Evolutionary conservation across 2,113 vertebrate species (phyloP).

Genomic region (Syngnathoides biaculeatus): DNA sequence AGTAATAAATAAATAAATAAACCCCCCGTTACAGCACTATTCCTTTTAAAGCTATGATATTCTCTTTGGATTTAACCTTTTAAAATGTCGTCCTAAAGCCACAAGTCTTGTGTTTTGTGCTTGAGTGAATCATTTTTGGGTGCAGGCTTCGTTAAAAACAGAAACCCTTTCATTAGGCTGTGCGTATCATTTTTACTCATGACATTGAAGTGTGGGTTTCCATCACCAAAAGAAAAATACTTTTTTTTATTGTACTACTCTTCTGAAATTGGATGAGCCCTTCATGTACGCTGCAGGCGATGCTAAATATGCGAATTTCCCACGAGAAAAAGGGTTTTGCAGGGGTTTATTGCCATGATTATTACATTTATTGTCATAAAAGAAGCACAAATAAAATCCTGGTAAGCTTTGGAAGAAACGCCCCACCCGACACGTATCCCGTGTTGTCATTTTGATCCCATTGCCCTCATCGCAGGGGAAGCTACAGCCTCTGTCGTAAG

Average conservation of each 20-base stretch:
- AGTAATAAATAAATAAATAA: too few relatives aligned
- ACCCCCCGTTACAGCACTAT: too few relatives aligned
- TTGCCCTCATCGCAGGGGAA: neutral
- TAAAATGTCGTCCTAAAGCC: too few relatives aligned
- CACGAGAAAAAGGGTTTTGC: neutral
- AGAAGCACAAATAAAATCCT: neutral
- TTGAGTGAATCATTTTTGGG: neutral
- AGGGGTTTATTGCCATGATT: neutral
- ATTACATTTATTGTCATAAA: neutral
- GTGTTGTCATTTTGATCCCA: constrained; percentile 16
- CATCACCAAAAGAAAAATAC: too few relatives aligned
- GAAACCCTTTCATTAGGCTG: neutral
- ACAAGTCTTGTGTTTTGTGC: neutral
- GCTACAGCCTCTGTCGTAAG: constrained; percentile 15
- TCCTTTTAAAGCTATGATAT: too few relatives aligned
- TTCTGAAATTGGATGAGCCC: too few relatives aligned
- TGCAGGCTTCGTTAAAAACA: neutral
- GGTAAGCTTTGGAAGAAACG: too few relatives aligned
- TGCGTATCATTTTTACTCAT: too few relatives aligned
- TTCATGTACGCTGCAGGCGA: neutral
- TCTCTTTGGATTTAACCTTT: too few relatives aligned
- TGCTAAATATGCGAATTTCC: neutral
- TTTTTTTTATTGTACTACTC: too few relatives aligned
- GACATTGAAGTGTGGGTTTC: too few relatives aligned
- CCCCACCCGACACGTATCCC: neutral